phyloP scores from a whole-genome alignment of 2,797 vertebrate genomes.

The Cheracebus regulus region DNA sequence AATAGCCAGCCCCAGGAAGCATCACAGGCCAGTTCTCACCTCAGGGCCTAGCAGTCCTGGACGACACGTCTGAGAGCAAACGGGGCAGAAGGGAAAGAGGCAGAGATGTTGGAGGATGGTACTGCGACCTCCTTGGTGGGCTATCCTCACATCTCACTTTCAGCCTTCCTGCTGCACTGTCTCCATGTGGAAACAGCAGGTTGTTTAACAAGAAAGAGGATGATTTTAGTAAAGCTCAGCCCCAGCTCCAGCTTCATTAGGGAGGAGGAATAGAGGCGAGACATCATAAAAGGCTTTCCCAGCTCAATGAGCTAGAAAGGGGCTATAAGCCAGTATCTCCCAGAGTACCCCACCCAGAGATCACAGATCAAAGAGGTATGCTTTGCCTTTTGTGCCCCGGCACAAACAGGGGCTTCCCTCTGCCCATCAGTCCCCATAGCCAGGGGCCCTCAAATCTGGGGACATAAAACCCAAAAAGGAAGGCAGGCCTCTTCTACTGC shows the following conservation, averaged over 20 bases:
- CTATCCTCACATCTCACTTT: background rate
- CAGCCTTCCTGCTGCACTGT: background rate
- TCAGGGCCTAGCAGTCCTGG: background rate
- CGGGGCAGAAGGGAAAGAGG: background rate
- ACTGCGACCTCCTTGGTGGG: background rate
- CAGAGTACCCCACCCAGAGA: background rate
- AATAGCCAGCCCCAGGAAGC: constrained; percentile 44
- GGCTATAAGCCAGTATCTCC: background rate
- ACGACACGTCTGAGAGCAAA: background rate
- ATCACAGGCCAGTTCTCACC: constrained; percentile 41
- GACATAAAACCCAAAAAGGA: background rate
- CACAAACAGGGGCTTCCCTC: background rate
- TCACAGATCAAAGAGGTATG: background rate
- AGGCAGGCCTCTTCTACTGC: background rate
- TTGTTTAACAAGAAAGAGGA: background rate
- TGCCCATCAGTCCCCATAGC: background rate
- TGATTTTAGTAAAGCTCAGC: background rate
- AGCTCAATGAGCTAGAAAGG: constrained; percentile 16
- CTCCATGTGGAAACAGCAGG: background rate
- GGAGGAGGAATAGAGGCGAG: background rate
- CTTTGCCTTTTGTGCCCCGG: background rate
- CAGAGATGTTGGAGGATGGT: background rate
- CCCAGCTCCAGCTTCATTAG: background rate
- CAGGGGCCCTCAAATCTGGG: background rate
- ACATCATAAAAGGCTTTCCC: background rate